Base-by-base conservation (phyloP, 2,797 vertebrate species). In the Eulemur albifrons region DNA sequence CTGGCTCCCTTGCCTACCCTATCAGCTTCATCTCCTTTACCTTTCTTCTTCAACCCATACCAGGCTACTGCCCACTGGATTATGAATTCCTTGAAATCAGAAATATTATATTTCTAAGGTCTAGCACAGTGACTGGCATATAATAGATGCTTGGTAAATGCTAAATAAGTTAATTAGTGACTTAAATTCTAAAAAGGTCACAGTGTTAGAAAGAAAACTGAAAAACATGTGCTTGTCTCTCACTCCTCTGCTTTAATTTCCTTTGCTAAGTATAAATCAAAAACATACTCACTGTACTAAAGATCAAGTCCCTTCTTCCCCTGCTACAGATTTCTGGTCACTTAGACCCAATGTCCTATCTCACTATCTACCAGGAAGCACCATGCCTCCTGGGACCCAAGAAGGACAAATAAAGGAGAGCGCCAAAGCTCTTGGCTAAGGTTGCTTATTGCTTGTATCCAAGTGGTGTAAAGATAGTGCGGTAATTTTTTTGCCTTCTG, bases 131-230 rank as follows among this genome's bases (percentile, higher is more conserved):
- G 50, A 70, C 18, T 95, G 10, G n/a, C 40, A 70, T 87, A 76
- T 76, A 77, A 38, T 84, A 76, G 52, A 48, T 92, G 43, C 79
- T 95, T 94, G 8, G 54, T 89, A 95, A 96, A 87, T 95, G 70
- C 32, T 85, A 94, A 86, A 45, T 86, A 92, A 95, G 93, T 76
- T 90, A 86, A 85, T 69, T 76, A 48, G 32, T 83, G 50, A 76
- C 79, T 82, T 93, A 92, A 95, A 89, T 90, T 95, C 54, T 67
- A 61, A 87, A 13, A 90, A 76, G 18, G 17, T 88, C 45, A 72
- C 40, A 75, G 25, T 32, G 3, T 90, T 13, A 91, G 73, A 95
- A 79, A 94, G 67, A 77, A 91, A 95, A 88, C 52, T 90, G 32
- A 91, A 97, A 92, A 95, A 83, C 27, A 45, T 70, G 2, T 32